Evolutionary conservation across 2,797 vertebrate genomes (phyloP).

Genomic region (Psittacula echo): DNA sequence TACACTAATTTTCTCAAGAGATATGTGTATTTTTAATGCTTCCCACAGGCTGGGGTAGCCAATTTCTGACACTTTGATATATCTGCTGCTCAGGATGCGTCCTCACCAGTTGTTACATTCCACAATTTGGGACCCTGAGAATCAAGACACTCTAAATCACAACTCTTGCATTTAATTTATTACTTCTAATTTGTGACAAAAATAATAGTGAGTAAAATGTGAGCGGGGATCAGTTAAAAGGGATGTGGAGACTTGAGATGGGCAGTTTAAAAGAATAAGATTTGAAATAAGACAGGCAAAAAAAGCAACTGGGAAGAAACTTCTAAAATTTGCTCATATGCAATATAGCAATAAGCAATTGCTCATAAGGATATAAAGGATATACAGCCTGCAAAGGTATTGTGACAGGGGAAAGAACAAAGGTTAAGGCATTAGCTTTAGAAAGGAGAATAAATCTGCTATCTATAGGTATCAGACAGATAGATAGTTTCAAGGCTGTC

Average conservation of each 20-base stretch:
- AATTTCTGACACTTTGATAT: not conserved
- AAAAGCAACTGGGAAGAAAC: not conserved
- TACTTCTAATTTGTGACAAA: not conserved
- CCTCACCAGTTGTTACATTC: not conserved
- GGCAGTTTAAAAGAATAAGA: not conserved
- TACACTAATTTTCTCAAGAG: not conserved
- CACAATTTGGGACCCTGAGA: not conserved
- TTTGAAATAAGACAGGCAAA: not conserved
- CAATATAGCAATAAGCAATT: not conserved
- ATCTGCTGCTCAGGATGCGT: not conserved
- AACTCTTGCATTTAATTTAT: not conserved
- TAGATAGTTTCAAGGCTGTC: not conserved
- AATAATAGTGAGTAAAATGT: not conserved
- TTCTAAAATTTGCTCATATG: not conserved
- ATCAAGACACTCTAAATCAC: not conserved
- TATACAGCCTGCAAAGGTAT: not conserved
- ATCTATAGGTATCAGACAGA: not conserved
- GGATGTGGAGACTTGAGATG: not conserved
- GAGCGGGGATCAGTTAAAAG: not conserved
- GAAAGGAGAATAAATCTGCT: not conserved
- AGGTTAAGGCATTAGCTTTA: not conserved
- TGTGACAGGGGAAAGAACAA: not conserved
- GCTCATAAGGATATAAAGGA: not conserved
- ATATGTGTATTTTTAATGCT: not conserved
- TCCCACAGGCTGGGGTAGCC: not conserved